Base-by-base conservation (phyloP, 2,888 invertebrate genomes). In the Cheilosia impressa region DNA sequence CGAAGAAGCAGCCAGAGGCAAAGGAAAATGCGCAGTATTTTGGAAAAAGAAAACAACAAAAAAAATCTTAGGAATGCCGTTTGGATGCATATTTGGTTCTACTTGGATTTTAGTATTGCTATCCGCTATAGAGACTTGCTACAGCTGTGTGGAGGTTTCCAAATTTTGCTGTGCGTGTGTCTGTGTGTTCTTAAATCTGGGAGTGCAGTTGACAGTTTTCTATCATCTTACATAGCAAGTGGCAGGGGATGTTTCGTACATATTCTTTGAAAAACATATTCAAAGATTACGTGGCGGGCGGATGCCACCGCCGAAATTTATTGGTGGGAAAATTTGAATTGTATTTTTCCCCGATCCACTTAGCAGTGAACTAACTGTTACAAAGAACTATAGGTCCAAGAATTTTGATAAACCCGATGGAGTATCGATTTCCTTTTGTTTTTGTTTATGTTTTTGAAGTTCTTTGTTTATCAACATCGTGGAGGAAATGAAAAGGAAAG, bases 1-100 rank as follows among this genome's bases (percentile, higher is more conserved):
- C 47, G 77, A 77, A 62, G 75, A 66, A 57, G 38, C 68, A 45
- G 27, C 15, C 41, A 27, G 19, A 50, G n/a, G 22, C 13, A 5
- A 31, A 34, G 38, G 55, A 78, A 78, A 78, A 75, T 84, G 79
- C 83, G 83, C 79, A 75, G 68, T 73, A 17, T 38, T 38, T 38
- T 38, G 38, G 38, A 38, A 13, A 9, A 17, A 41, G 7, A 9
- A 22, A 66, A 41, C 65, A 52, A 41, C n/a, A 65, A 55, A 65
- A 38, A 69, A 75, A 58, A 65, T 82, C 81, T 63, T 73, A 13
- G 68, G 58, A 83, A 77, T 82, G 72, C 62, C 66, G 72, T 45
- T 73, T 78, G 17, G 47, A 47, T 34, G 63, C 55, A 38, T 19
- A 34, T 73, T 62, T 55, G 2, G 24, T 31, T 19, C 13, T 52